These are phyloP conservation scores for Paracentrotus lividus DNA, from an alignment of 53 echinoderm and acorn worm genomes.

Conservation along the genomic window DNA sequence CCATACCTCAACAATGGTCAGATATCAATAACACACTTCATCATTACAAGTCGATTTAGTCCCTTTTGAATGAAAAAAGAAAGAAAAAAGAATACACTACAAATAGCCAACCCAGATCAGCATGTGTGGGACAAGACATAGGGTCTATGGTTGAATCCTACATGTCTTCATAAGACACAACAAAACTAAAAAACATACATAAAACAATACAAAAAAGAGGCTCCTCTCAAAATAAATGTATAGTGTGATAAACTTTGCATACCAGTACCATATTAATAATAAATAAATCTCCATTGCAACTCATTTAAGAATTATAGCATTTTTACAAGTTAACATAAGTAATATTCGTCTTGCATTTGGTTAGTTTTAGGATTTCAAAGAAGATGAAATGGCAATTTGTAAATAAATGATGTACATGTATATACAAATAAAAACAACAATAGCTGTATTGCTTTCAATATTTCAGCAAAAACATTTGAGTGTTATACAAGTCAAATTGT, in stretches of 20 bases:
- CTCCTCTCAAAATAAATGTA: neutral
- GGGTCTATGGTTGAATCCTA: no score
- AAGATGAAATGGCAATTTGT: neutral
- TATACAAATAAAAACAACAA: neutral
- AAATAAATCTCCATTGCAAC: slow-evolving; percentile 34
- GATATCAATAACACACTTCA: no score
- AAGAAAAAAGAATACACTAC: no score
- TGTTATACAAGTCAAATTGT: neutral
- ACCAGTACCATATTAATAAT: slow-evolving; percentile 3
- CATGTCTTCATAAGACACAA: no score
- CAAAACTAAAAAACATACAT: neutral
- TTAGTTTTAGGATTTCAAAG: slow-evolving; percentile 4
- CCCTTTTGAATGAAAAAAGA: no score
- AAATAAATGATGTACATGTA: slow-evolving; percentile 9
- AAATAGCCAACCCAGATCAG: no score
- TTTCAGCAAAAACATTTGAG: slow-evolving; percentile 1
- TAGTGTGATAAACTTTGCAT: slow-evolving; percentile 29
- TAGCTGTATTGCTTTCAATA: slow-evolving; percentile 33
- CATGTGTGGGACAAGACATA: no score
- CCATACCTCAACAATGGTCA: no score
- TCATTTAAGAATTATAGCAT: slow-evolving; percentile 8
- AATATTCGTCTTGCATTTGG: neutral
- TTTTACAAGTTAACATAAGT: neutral
- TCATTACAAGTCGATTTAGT: no score
- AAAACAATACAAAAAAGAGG: slow-evolving; percentile 4